These are phyloP conservation scores for Bugulina stolonifera DNA, from an alignment of 2,888 invertebrate species.

Conservation along the genomic window DNA sequence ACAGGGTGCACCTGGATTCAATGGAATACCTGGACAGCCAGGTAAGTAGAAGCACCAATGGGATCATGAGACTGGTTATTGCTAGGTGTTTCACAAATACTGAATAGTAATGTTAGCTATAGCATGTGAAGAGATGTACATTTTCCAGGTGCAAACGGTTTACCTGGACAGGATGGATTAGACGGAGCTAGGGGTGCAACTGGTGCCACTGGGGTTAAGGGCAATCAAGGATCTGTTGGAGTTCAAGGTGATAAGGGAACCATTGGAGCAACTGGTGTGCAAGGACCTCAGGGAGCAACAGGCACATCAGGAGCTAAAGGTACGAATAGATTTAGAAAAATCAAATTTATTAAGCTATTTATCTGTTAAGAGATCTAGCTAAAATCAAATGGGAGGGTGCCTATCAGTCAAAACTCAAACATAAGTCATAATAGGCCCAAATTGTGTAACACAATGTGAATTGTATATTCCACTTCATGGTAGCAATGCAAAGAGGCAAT, in stretches of 20 bases:
- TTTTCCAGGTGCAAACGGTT: constrained; percentile 5
- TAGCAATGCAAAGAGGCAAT: too few species aligned
- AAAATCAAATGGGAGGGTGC: too few species aligned
- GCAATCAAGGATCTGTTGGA: constrained; percentile 8
- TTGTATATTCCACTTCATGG: too few species aligned
- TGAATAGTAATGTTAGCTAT: too few species aligned
- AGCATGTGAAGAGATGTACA: neutral
- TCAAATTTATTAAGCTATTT: too few species aligned
- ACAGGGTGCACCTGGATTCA: constrained; percentile 12
- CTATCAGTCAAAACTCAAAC: too few species aligned
- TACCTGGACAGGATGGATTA: constrained; percentile 5
- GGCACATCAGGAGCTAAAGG: neutral
- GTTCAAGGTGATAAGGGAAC: constrained; percentile 20
- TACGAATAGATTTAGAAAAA: too few species aligned
- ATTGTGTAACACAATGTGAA: too few species aligned
- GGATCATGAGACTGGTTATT: too few species aligned
- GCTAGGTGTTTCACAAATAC: too few species aligned
- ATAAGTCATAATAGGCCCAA: too few species aligned
- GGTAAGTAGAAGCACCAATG: neutral
- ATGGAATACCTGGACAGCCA: constrained; percentile 24
- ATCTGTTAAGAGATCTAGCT: too few species aligned
- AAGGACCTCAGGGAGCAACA: neutral
- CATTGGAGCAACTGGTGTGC: constrained; percentile 23
- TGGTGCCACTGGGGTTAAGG: constrained; percentile 14
- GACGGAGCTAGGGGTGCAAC: constrained; percentile 11